Base-by-base conservation (phyloP, 2,113 vertebrate species). In the Gadus macrocephalus region DNA sequence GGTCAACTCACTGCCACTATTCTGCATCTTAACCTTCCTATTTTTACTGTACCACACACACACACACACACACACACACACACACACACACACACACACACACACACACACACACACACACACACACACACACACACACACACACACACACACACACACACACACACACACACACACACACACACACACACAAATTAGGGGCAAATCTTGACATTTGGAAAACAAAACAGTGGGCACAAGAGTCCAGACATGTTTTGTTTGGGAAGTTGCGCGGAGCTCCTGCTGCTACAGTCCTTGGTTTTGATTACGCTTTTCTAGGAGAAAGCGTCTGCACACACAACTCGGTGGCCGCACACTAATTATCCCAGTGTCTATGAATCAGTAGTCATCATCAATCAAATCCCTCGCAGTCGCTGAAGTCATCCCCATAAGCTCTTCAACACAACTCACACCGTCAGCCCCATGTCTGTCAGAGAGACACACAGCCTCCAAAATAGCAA, bases 341-440 rank as follows among this genome's bases (percentile, higher is more conserved):
- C 2, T 15, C 20, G 8, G 25, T 25, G 27, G 3, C 4, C 25
- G 12, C 25, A 35, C 62, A 64, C 15, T 9, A 16, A 49, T 14
- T 0, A 35, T 35, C 31, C 6, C 31, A 35, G 31, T 35, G 31
- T 4, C 31, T 35, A 35, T 35, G 62, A 63, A 63, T 28, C 16
- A 63, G 62, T 27, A 4, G 31, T 35, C 31, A 35, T 35, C 31
- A 35, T 35, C 58, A 60, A 19, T 60, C 16, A 60, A 60, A 55
- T 55, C 14, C 14, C 3, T 60, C 78, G 77, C 82, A 83, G 88
- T 70, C 61, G 75, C 42, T 87, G 85, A 86, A 75, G 83, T 82
- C 84, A 89, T 81, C 58, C 25, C 75, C 71, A 76, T 74, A 82
- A 70, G 58, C 77, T 66, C 68, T 65, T 49, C 42, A 59, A 78